Base-by-base conservation (phyloP, 2,888 invertebrate species). In the Rugalucina vietnamica region DNA sequence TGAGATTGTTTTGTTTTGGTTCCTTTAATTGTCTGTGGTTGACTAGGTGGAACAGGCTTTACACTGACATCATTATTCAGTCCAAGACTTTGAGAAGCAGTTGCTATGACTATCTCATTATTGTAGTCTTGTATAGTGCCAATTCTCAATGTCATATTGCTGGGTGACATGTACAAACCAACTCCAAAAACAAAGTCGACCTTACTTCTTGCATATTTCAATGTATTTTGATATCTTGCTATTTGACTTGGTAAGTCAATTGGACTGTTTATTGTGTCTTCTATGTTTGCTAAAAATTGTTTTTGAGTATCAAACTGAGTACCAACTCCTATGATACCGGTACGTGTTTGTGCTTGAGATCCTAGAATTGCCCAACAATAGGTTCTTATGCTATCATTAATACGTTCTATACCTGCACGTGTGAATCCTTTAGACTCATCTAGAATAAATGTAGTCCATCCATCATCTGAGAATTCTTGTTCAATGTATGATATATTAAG, bases 301-400 rank as follows among this genome's bases (percentile, higher is more conserved):
- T 84, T 84, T 65, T 78, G 84, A 18, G 84, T 78, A 50, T 84
- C 84, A 70, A 84, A 81, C 8, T 79, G 80, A 18, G 76, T 80
- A 27, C 77, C 84, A 50, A 39, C 43, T 39, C 76, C 79, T 5
- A 79, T 24, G 21, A 83, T 79, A 50, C 54, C 49, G 43, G 79
- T 76, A 60, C 84, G 60, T 39, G 80, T 79, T 74, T 84, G 84
- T 24, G 80, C 49, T 65, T 80, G 80, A 24, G 80, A 72, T 65
- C 84, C 77, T 24, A 84, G 80, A 24, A 80, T 76, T 37, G 80
- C 80, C 73, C 73, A 79, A 32, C 57, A 57, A 49, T 73, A 79
- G 5, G 79, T 79, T 24, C 73, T 36, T 27, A 84, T 80, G 14
- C 43, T 71, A 34, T 81, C 81, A 43, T 84, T 81, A 5, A 84